These are phyloP conservation scores for Bungarus multicinctus DNA, from an alignment of 2,113 vertebrate genomes.

Conservation along the genomic window DNA sequence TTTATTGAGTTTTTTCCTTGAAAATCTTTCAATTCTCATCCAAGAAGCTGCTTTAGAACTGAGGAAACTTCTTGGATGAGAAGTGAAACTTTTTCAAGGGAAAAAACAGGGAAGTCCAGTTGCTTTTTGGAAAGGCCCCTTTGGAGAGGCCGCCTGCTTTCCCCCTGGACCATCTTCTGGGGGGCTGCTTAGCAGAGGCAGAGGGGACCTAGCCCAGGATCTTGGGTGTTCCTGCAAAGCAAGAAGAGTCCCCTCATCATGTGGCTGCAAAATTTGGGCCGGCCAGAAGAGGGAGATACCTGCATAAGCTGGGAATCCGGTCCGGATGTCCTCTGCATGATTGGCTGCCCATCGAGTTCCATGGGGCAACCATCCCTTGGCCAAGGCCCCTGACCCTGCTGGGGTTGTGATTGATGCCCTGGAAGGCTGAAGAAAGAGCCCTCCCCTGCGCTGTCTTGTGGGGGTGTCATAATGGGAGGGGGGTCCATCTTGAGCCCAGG, in stretches of 20 bases:
- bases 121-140: no score
- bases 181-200: no score
- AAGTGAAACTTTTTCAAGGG: no score
- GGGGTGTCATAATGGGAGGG: no score
- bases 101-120: no score
- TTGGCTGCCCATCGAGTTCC: neutral
- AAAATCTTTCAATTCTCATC: no score
- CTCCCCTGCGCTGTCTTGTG: neutral
- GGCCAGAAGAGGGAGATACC: neutral
- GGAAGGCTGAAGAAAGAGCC: neutral
- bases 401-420: fast-evolving
- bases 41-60: neutral
- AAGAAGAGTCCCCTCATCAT: neutral
- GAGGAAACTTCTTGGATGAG: neutral
- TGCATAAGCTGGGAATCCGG: neutral
- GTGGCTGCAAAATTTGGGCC: neutral
- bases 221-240: neutral
- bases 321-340: neutral
- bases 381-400: neutral
- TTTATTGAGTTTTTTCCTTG: no score
- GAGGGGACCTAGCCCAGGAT: neutral
- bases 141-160: no score
- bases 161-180: no score
- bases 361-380: neutral
- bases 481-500: no score